A percentile compares a stretch with the other conserved stretches of the same genome.
Evolutionary conservation across 2,113 vertebrate genomes (phyloP).

Genomic region (Oncorhynchus nerka): DNA sequence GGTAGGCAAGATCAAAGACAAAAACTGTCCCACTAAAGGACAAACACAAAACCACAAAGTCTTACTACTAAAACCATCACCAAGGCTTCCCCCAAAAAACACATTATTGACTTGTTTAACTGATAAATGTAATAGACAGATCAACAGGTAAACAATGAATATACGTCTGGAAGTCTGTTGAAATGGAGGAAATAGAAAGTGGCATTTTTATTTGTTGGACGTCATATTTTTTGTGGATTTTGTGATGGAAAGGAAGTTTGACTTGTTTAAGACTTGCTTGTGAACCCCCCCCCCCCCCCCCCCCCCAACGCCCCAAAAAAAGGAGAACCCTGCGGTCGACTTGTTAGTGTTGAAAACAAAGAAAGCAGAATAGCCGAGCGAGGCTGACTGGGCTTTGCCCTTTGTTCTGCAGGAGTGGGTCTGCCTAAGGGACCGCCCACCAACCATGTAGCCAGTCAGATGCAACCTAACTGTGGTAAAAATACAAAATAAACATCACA

Average conservation of each 20-base stretch:
- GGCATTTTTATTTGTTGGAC: constrained; percentile 83
- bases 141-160: constrained; percentile 80
- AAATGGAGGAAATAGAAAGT: constrained; percentile 89
- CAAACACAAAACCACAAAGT: constrained; percentile 83
- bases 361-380: constrained; percentile 26
- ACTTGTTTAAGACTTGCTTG: constrained; percentile 90
- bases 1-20: constrained; percentile 70
- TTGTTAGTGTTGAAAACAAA: constrained; percentile 20
- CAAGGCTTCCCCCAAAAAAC: constrained; percentile 72
- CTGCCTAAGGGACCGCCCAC: constrained; percentile 71
- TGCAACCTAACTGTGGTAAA: constrained; percentile 89
- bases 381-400: constrained; percentile 32
- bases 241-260: constrained; percentile 81
- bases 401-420: constrained; percentile 24
- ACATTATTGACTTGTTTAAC: constrained; percentile 71
- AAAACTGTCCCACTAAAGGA: constrained; percentile 58
- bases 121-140: constrained; percentile 75
- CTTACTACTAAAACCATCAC: constrained; percentile 85
- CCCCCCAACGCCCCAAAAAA: constrained; percentile 61
- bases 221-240: constrained; percentile 82
- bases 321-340: constrained; percentile 56
- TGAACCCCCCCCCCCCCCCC: constrained; percentile 59
- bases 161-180: constrained; percentile 82
- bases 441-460: constrained; percentile 78
- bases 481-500: constrained; percentile 65